Conservation (phyloP, 2,113 vertebrate species). For the Varanus salvator region DNA sequence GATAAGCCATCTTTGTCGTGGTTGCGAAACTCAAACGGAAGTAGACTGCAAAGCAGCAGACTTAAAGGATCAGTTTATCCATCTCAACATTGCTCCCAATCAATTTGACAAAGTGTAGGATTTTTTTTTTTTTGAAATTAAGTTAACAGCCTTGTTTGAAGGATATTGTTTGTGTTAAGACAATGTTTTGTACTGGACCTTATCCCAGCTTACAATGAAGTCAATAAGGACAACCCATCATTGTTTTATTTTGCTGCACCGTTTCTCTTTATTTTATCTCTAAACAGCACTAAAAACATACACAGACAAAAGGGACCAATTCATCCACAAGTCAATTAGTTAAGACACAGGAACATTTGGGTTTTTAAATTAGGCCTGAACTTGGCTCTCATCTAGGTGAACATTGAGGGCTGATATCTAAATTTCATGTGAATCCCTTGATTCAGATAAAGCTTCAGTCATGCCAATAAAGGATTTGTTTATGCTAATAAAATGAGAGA, state of each 20-base stretch:
- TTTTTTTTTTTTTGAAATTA: too few relatives aligned
- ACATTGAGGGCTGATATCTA: neutral
- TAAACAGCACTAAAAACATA: neutral
- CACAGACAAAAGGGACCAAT: neutral
- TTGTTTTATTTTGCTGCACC: neutral
- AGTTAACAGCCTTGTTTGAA: neutral
- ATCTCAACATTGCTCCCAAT: neutral
- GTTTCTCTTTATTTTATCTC: neutral
- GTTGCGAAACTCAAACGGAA: neutral
- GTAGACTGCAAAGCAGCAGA: neutral
- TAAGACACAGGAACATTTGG: neutral
- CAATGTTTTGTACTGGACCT: neutral
- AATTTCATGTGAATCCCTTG: neutral
- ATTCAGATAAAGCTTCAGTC: neutral
- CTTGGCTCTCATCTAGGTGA: neutral
- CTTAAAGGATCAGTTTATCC: neutral
- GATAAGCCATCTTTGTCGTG: neutral
- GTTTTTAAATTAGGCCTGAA: neutral
- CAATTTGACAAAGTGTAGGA: neutral
- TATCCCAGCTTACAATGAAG: neutral
- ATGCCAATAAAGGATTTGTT: neutral
- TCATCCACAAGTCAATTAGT: neutral
- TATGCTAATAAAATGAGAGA: neutral
- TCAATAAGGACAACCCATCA: conserved; percentile 3
- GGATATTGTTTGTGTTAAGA: conserved; percentile 2